phyloP scores from a whole-genome alignment of 2,888 invertebrate genomes.

The Sycophila texana region DNA sequence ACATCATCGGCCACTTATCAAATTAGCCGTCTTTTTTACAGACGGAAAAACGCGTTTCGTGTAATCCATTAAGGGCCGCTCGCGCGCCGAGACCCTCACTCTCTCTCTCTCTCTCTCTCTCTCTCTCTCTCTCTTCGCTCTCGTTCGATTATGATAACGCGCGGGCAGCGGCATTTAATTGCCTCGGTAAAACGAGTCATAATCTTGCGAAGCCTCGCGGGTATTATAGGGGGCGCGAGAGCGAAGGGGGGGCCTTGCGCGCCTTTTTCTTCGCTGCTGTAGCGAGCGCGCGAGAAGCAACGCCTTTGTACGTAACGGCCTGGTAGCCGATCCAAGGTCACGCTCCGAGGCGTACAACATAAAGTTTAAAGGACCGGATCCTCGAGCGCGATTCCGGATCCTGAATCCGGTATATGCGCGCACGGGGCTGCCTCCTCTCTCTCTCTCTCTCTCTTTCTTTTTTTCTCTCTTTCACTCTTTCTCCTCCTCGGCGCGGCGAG shows the following conservation, averaged over 20 bases:
- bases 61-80: constrained; percentile 51
- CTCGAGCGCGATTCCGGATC: constrained; percentile 50
- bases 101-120: constrained; percentile 5
- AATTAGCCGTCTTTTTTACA: constrained; percentile 40
- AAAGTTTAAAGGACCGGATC: constrained; percentile 57
- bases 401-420: constrained; percentile 58
- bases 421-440: constrained; percentile 6
- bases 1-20: constrained; percentile 49
- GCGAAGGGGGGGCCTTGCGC: background rate
- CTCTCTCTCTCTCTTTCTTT: background rate
- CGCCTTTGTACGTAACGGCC: constrained; percentile 37
- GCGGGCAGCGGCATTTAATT: constrained; percentile 42
- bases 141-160: constrained; percentile 45
- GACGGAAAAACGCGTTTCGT: constrained; percentile 40
- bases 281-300: constrained; percentile 37
- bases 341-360: constrained; percentile 30
- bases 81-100: too few species aligned
- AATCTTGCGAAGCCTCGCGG: constrained; percentile 12
- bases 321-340: constrained; percentile 44
- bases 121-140: constrained; percentile 1
- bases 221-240: background rate
- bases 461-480: background rate
- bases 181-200: constrained; percentile 39
- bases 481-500: background rate
- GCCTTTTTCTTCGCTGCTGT: constrained; percentile 16